Evolutionary conservation across 1,140 invertebrate genomes (phyloP).

Genomic region (Orussus abietinus): DNA sequence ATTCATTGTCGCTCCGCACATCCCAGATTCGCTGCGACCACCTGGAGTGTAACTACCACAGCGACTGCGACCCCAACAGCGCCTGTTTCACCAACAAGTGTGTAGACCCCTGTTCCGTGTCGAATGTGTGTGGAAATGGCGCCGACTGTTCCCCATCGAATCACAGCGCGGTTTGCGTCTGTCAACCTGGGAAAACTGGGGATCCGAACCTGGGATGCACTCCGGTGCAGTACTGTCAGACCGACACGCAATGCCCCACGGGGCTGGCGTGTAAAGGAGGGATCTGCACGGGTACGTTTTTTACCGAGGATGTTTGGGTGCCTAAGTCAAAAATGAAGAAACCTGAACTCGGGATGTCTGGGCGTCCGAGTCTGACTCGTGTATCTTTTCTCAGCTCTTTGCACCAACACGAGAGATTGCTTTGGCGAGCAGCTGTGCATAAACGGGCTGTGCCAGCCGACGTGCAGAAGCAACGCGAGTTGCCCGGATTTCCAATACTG

Average conservation of each 20-base stretch:
- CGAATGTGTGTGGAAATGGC: slow-evolving; percentile 77
- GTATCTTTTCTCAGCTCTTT: slow-evolving; percentile 57
- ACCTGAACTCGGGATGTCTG: not conserved
- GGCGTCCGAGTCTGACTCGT: slow-evolving; percentile 1
- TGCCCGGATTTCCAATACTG: slow-evolving; percentile 82
- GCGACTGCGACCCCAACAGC: slow-evolving; percentile 67
- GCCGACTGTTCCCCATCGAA: slow-evolving; percentile 68
- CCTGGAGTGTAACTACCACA: slow-evolving; percentile 75
- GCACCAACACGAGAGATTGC: slow-evolving; percentile 73
- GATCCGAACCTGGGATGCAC: slow-evolving; percentile 81
- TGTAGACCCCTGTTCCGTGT: slow-evolving; percentile 72
- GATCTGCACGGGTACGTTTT: slow-evolving; percentile 67
- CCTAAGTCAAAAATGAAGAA: not conserved
- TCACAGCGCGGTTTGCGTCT: slow-evolving; percentile 76
- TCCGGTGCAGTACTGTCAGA: slow-evolving; percentile 72
- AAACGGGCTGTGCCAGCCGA: slow-evolving; percentile 73
- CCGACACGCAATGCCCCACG: slow-evolving; percentile 72
- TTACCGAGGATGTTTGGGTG: too few species aligned
- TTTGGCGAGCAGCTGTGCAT: slow-evolving; percentile 77
- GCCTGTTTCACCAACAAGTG: slow-evolving; percentile 79
- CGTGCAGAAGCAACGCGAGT: slow-evolving; percentile 69
- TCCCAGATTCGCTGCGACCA: slow-evolving; percentile 60
- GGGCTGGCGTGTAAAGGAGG: slow-evolving; percentile 78
- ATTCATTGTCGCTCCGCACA: slow-evolving; percentile 12
- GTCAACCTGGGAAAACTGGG: slow-evolving; percentile 76